Percentiles rank a stretch among this genome's conserved stretches.
These are phyloP conservation scores for Omphaloscelis lunosa DNA, from an alignment of 2,888 invertebrate genomes.

Conservation along the genomic window DNA sequence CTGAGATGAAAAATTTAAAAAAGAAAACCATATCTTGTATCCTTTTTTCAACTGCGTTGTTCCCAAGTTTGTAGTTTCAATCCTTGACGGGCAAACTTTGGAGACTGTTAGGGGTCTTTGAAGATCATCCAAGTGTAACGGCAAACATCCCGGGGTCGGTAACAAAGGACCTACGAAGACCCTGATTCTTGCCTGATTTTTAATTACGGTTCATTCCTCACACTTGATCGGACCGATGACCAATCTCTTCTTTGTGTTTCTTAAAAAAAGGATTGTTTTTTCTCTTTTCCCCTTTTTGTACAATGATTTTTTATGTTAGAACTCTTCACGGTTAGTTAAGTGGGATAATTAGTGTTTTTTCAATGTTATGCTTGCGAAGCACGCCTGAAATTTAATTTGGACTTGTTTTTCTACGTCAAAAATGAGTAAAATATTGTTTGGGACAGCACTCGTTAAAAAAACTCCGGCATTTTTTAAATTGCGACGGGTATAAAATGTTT, in stretches of 20 bases:
- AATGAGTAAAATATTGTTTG: slow-evolving; percentile 61
- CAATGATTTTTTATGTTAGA: slow-evolving; percentile 79
- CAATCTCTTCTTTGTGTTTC: slow-evolving; percentile 87
- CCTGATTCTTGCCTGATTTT: slow-evolving; percentile 85
- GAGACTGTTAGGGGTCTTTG: slow-evolving; percentile 76
- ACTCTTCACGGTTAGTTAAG: slow-evolving; percentile 86
- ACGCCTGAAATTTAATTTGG: slow-evolving; percentile 63
- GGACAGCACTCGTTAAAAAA: slow-evolving; percentile 47
- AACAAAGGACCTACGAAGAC: slow-evolving; percentile 76
- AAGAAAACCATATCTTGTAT: slow-evolving; percentile 34
- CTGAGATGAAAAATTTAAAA: slow-evolving; percentile 34
- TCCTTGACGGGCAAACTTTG: slow-evolving; percentile 73
- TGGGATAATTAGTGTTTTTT: slow-evolving; percentile 85
- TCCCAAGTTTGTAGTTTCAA: slow-evolving; percentile 59
- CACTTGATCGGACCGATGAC: slow-evolving; percentile 86
- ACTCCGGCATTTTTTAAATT: slow-evolving; percentile 30
- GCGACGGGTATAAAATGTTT: slow-evolving; percentile 30
- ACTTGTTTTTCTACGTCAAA: slow-evolving; percentile 64
- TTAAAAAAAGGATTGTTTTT: slow-evolving; percentile 85
- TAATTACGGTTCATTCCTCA: slow-evolving; percentile 87
- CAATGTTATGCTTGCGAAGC: slow-evolving; percentile 72
- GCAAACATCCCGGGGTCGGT: slow-evolving; percentile 77
- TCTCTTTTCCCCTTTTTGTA: slow-evolving; percentile 73
- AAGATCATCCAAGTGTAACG: slow-evolving; percentile 79
- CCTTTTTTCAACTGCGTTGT: slow-evolving; percentile 43